Percentiles rank a stretch among this genome's conserved stretches.
phyloP scores from a whole-genome alignment of 92 coral and sea anemone genomes.

The Epizoanthus scotinus region DNA sequence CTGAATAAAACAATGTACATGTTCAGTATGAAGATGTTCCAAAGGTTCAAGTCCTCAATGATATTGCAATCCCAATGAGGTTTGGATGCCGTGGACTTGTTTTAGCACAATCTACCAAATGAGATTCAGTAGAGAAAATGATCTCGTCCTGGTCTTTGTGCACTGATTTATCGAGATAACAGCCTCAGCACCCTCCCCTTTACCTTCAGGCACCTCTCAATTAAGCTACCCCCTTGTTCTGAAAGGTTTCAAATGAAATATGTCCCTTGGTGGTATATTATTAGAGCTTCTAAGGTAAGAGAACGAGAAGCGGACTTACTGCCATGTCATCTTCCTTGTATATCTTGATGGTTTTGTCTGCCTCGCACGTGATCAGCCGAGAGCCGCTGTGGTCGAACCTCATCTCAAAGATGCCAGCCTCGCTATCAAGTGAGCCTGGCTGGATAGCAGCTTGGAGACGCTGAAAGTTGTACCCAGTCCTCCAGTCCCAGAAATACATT shows the following conservation, averaged over 20 bases:
- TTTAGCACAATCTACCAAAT: constrained; percentile 14
- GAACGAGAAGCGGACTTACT: constrained; percentile 51
- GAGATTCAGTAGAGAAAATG: constrained; percentile 4
- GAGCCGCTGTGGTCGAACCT: constrained; percentile 95
- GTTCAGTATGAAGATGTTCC: constrained; percentile 13
- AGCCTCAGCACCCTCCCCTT: too few relatives aligned
- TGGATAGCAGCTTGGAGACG: constrained; percentile 91
- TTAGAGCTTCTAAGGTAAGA: too few relatives aligned
- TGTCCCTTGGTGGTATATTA: too few relatives aligned
- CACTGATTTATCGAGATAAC: too few relatives aligned
- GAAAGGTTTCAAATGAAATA: too few relatives aligned
- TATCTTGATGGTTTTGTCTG: constrained; percentile 95
- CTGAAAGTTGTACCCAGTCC: constrained; percentile 97
- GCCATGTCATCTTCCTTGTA: constrained; percentile 96
- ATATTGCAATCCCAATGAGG: constrained; percentile 5
- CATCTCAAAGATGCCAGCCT: constrained; percentile 95
- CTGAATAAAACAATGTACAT: too few relatives aligned
- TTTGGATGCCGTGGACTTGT: constrained; percentile 34
- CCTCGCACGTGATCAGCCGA: constrained; percentile 94
- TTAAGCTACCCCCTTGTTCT: too few relatives aligned
- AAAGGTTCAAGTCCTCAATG: constrained; percentile 41
- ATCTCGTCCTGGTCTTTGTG: constrained; percentile 12
- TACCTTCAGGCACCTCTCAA: too few relatives aligned
- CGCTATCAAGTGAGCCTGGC: constrained; percentile 99
- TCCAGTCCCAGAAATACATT: constrained; percentile 99